phyloP scores from a whole-genome alignment of 2,888 invertebrate species.

The Latheticus oryzae region DNA sequence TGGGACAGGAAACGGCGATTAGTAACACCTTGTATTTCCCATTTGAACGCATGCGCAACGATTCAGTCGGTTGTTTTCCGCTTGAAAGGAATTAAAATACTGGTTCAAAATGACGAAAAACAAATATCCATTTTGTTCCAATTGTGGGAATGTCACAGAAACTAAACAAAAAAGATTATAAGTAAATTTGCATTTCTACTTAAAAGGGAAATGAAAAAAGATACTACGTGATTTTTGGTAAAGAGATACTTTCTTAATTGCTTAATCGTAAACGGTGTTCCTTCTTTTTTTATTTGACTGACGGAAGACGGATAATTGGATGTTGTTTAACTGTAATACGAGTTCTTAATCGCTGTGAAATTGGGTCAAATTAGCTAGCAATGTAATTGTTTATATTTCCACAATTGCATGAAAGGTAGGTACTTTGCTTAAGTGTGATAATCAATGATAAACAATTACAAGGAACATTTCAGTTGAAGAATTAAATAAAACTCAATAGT shows the following conservation, averaged over 20 bases:
- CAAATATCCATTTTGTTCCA: slow-evolving; percentile 45
- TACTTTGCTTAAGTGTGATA: too few relatives aligned
- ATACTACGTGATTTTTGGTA: slow-evolving; percentile 46
- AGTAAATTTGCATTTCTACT: slow-evolving; percentile 46
- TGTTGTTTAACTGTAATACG: slow-evolving; percentile 37
- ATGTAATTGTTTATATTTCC: slow-evolving; percentile 22
- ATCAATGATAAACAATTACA: slow-evolving; percentile 13
- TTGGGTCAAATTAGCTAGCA: slow-evolving; percentile 31
- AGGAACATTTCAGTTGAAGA: not conserved
- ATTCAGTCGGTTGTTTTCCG: slow-evolving; percentile 42
- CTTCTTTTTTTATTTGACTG: slow-evolving; percentile 41
- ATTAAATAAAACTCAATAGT: too few relatives aligned
- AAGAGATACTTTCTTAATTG: slow-evolving; percentile 46
- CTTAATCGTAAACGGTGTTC: slow-evolving; percentile 50
- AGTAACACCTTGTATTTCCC: slow-evolving; percentile 44
- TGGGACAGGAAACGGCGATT: slow-evolving; percentile 46
- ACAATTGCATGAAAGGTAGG: slow-evolving; percentile 12
- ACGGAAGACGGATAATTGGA: slow-evolving; percentile 37
- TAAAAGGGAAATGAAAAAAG: slow-evolving; percentile 48
- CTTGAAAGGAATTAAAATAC: slow-evolving; percentile 37
- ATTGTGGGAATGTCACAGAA: slow-evolving; percentile 49
- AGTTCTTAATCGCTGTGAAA: slow-evolving; percentile 33
- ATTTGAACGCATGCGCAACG: slow-evolving; percentile 30
- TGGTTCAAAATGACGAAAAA: slow-evolving; percentile 45
- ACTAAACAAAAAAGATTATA: slow-evolving; percentile 8